These are phyloP conservation scores for Labrus mixtus DNA, from an alignment of 2,113 vertebrate genomes.

Conservation along the genomic window DNA sequence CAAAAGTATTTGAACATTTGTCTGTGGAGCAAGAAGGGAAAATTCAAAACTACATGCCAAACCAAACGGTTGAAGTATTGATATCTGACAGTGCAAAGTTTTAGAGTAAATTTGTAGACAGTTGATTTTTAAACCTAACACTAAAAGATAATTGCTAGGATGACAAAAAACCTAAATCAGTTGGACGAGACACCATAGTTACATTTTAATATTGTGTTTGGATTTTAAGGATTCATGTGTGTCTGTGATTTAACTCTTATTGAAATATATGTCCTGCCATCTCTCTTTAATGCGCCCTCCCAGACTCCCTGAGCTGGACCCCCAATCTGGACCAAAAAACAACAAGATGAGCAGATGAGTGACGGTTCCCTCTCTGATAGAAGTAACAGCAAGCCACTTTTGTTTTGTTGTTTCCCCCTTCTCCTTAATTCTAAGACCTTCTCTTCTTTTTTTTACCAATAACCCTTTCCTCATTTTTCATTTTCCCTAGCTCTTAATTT, in stretches of 20 bases:
- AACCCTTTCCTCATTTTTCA: background rate
- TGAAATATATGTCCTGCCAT: constrained; percentile 23
- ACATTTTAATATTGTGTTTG: too few species aligned
- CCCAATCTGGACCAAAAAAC: constrained; percentile 11
- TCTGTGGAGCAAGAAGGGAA: too few species aligned
- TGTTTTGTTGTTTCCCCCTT: too few species aligned
- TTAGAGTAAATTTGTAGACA: too few species aligned
- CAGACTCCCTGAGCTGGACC: background rate
- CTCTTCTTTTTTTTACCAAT: background rate
- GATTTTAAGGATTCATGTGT: background rate
- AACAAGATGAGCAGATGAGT: background rate
- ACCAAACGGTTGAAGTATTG: too few species aligned
- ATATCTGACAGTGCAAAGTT: too few species aligned
- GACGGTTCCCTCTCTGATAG: background rate
- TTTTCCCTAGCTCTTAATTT: background rate
- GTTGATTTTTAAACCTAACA: too few species aligned
- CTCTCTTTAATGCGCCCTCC: constrained; percentile 1
- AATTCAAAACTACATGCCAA: too few species aligned
- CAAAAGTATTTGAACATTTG: too few species aligned
- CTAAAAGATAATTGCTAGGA: too few species aligned
- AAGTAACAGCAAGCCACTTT: background rate
- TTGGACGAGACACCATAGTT: too few species aligned
- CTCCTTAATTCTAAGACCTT: background rate
- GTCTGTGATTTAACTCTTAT: constrained; percentile 48
- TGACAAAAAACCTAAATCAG: too few species aligned